Conservation (phyloP, 2,888 invertebrate genomes). For the Drosophila falleni region DNA sequence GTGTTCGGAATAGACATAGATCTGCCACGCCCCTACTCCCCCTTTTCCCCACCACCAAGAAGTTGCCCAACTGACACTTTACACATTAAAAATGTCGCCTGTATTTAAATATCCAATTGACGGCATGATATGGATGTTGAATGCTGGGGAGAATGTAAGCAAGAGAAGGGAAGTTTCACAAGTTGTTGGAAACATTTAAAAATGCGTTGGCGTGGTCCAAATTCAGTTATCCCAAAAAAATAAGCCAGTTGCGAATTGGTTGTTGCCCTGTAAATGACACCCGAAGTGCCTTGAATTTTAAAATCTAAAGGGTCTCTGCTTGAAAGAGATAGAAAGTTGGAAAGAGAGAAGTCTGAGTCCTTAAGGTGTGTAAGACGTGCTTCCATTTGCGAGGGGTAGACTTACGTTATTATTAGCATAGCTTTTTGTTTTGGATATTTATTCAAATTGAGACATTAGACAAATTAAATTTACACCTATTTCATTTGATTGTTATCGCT, state of each 20-base stretch:
- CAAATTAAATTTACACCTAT: constrained; percentile 84
- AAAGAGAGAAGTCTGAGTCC: background rate
- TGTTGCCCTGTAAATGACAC: constrained; percentile 74
- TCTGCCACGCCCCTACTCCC: background rate
- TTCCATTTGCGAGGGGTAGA: constrained; percentile 63
- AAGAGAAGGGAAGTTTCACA: constrained; percentile 12
- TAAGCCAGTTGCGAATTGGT: constrained; percentile 44
- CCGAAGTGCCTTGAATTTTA: constrained; percentile 82
- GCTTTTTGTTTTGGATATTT: constrained; percentile 63
- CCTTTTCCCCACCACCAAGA: background rate
- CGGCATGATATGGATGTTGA: constrained; percentile 36
- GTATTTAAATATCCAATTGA: constrained; percentile 80
- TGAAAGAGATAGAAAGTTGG: background rate
- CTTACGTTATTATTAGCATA: constrained; percentile 60
- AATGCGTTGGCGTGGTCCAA: constrained; percentile 62
- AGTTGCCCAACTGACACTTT: constrained; percentile 39
- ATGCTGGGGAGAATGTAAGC: background rate
- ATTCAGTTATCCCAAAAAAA: constrained; percentile 66
- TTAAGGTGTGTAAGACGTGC: constrained; percentile 69
- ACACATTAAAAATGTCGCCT: constrained; percentile 80
- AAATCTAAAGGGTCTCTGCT: constrained; percentile 50
- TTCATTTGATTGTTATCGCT: constrained; percentile 82
- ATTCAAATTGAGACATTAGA: constrained; percentile 85
- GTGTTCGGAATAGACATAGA: constrained; percentile 77
- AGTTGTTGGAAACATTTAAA: constrained; percentile 72